Conservation (phyloP, 2,888 invertebrate genomes). For the Augiades crinisus region DNA sequence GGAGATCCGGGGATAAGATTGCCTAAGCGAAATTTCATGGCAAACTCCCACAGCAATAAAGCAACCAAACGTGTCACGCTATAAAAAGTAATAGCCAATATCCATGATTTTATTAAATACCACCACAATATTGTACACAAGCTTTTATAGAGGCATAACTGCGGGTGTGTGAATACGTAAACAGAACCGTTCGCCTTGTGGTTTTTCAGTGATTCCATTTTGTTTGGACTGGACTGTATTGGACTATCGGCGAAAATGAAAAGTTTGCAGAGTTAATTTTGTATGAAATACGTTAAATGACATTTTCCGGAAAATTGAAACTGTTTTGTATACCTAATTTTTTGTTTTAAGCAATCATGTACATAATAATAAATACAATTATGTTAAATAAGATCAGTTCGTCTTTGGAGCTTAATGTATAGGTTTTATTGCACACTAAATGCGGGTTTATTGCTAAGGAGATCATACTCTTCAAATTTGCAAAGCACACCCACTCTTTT, state of each 20-base stretch:
- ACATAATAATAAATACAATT: too few relatives aligned
- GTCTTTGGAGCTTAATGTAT: too few relatives aligned
- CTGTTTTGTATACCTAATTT: too few relatives aligned
- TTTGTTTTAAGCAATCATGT: too few relatives aligned
- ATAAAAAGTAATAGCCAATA: slow-evolving; percentile 8
- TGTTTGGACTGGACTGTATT: slow-evolving; percentile 6
- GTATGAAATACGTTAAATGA: neutral
- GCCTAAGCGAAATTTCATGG: neutral
- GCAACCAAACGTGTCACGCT: slow-evolving; percentile 3
- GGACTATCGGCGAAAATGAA: slow-evolving; percentile 1
- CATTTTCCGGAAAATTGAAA: neutral
- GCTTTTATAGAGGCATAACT: slow-evolving; percentile 4
- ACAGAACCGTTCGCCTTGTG: neutral
- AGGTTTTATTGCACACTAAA: too few relatives aligned
- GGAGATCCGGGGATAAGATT: neutral
- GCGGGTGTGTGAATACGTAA: slow-evolving; percentile 1
- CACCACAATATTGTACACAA: slow-evolving; percentile 1
- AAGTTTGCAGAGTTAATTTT: neutral
- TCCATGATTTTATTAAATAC: slow-evolving; percentile 10
- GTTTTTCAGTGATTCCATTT: neutral
- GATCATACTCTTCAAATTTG: too few relatives aligned
- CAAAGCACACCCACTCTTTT: too few relatives aligned
- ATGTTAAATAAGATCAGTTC: too few relatives aligned
- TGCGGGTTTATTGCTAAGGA: too few relatives aligned
- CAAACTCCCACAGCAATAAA: neutral